These are phyloP conservation scores for Phaonia tiefii DNA, from an alignment of 2,888 invertebrate genomes.

Conservation along the genomic window DNA sequence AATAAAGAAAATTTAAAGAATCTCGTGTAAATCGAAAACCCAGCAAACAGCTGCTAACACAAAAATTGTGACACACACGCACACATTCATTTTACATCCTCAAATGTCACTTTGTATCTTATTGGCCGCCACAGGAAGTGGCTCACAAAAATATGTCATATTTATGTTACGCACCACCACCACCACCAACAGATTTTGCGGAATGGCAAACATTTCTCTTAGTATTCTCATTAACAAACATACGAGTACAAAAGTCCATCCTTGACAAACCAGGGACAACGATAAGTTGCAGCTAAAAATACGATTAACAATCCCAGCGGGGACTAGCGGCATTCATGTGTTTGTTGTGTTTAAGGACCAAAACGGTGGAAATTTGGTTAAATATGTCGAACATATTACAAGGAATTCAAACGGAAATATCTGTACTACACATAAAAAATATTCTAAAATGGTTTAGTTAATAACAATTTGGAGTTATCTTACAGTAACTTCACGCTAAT, in stretches of 20 bases:
- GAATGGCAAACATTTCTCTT: background rate
- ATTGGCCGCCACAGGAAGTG: background rate
- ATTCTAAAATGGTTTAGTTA: no score
- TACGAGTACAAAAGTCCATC: background rate
- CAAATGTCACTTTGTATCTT: conserved; percentile 1
- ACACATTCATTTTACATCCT: background rate
- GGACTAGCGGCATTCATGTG: background rate
- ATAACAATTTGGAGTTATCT: no score
- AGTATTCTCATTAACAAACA: background rate
- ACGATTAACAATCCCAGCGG: background rate
- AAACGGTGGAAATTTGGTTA: background rate
- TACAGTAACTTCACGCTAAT: no score
- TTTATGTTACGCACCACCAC: background rate
- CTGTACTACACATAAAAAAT: no score
- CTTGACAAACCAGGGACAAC: no score
- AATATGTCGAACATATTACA: conserved; percentile 17
- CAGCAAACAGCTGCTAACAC: background rate
- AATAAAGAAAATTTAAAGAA: conserved; percentile 32
- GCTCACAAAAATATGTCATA: background rate
- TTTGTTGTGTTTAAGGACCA: conserved; percentile 1
- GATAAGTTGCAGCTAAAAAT: no score
- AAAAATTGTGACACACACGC: background rate
- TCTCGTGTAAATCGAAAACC: background rate
- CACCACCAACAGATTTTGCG: background rate
- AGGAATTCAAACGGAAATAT: background rate